These are phyloP conservation scores for Chiloscyllium punctatum DNA, from an alignment of 2,797 vertebrate species.

Conservation along the genomic window DNA sequence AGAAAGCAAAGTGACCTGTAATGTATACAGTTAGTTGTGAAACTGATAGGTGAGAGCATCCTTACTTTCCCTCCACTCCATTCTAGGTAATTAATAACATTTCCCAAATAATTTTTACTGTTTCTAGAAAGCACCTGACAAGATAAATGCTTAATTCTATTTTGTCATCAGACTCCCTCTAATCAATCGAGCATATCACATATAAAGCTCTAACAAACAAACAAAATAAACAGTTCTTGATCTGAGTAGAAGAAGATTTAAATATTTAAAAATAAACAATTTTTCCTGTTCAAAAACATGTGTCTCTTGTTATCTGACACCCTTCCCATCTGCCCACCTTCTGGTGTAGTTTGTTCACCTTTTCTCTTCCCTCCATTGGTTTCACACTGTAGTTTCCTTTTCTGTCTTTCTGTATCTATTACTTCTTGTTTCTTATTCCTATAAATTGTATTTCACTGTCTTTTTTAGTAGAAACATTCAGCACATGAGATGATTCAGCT, in stretches of 20 bases:
- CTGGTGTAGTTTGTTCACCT: neutral
- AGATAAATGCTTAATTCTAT: neutral
- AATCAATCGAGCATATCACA: neutral
- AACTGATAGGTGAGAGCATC: neutral
- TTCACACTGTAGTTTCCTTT: neutral
- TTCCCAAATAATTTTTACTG: neutral
- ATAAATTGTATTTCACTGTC: neutral
- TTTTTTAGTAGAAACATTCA: neutral
- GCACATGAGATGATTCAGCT: neutral
- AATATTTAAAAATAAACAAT: conserved; percentile 5
- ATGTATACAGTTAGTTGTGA: neutral
- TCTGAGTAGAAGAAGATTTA: neutral
- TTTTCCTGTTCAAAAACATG: no score
- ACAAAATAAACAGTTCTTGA: neutral
- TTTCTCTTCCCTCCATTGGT: neutral
- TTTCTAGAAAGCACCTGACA: conserved; percentile 7
- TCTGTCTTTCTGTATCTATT: neutral
- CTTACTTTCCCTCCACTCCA: neutral
- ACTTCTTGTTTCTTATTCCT: neutral
- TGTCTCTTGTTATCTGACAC: neutral
- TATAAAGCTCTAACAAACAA: neutral
- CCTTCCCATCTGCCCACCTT: neutral
- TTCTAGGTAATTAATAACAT: neutral
- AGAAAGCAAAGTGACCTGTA: neutral
- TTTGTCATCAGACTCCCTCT: neutral